Conservation (phyloP, 2,797 vertebrate species). For the Anguilla megastoma region DNA sequence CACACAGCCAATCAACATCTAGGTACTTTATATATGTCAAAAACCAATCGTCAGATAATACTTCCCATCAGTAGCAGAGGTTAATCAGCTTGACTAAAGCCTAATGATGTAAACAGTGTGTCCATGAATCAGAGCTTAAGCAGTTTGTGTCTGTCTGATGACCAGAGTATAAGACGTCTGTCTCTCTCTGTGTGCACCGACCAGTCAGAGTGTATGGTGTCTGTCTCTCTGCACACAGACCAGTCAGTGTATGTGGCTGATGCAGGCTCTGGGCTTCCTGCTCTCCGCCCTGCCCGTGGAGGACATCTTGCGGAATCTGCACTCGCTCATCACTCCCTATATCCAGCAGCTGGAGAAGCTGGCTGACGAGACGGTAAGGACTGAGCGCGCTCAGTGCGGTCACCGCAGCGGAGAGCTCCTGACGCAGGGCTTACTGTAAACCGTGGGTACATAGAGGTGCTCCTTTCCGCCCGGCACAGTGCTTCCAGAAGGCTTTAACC, state of each 20-base stretch:
- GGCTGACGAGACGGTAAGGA: conserved; percentile 88
- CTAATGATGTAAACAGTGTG: no score
- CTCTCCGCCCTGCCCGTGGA: conserved; percentile 95
- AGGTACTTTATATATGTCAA: neutral
- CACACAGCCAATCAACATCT: neutral
- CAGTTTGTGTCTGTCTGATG: no score
- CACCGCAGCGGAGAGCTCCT: neutral
- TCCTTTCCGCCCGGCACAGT: neutral
- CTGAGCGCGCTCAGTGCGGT: neutral
- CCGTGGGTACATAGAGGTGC: neutral
- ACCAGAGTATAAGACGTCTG: neutral
- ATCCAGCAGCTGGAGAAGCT: conserved; percentile 98
- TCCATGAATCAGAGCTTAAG: no score
- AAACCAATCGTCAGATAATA: neutral
- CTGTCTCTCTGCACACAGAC: conserved; percentile 1
- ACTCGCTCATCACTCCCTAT: conserved; percentile 96
- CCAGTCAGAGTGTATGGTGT: neutral
- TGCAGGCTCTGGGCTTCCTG: conserved; percentile 98
- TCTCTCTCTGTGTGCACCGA: neutral
- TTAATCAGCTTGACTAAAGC: no score
- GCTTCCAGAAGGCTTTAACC: neutral
- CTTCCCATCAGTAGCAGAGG: neutral
- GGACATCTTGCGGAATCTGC: conserved; percentile 95
- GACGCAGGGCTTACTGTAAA: neutral
- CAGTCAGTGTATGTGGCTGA: conserved; percentile 99